A percentile compares a stretch with the other conserved stretches of the same genome.
Evolutionary conservation across 2,797 vertebrate genomes (phyloP).

Genomic region (Cossypha niveicapilla): DNA sequence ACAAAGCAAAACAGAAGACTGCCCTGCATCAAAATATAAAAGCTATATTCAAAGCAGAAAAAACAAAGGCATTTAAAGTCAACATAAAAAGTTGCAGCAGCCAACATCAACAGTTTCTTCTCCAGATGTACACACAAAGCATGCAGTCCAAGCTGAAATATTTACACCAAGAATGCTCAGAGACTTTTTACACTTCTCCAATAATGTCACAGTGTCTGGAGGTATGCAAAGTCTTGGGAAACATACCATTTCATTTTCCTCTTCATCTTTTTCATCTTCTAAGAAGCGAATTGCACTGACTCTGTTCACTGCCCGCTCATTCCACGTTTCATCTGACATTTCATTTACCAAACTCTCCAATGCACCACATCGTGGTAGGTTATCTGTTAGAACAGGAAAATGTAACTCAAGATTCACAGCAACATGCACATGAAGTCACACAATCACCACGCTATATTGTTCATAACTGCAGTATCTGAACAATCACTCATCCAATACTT

Average conservation of each 20-base stretch:
- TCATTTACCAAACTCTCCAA: conserved; percentile 90
- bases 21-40: background rate
- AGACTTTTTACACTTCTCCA: background rate
- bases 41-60: background rate
- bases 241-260: conserved; percentile 89
- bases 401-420: background rate
- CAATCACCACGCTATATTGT: background rate
- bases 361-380: conserved; percentile 89
- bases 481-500: background rate
- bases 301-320: conserved; percentile 82
- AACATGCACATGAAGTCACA: background rate
- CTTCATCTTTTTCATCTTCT: conserved; percentile 87
- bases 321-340: conserved; percentile 90
- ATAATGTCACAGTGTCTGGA: background rate
- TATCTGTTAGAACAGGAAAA: conserved; percentile 75
- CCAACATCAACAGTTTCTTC: background rate
- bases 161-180: background rate
- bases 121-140: background rate
- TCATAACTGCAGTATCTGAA: background rate
- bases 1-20: background rate
- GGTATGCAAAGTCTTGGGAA: background rate
- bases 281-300: conserved; percentile 94
- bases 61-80: background rate
- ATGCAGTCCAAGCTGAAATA: background rate
- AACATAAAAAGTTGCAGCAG: background rate